Evolutionary conservation across 2,888 invertebrate genomes (phyloP), one percentile per base, ranked within the genome.

Genomic region (Lasiommata megera): DNA sequence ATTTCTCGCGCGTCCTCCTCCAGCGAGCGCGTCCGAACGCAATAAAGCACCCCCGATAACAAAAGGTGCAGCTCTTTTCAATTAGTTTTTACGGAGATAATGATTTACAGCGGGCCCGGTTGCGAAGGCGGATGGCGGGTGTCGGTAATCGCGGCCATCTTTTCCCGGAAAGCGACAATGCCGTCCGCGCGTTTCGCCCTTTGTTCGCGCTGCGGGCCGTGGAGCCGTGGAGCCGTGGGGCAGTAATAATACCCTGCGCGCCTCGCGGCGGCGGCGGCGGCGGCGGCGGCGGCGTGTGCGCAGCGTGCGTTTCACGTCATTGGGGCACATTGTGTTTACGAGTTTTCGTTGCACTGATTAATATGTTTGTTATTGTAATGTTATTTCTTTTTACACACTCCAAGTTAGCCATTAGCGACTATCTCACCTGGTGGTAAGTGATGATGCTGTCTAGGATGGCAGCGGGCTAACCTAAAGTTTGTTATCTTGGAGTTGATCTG

Each of bases 41-140:
- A 67, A 65, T 66, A 66, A 67, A 71, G 73, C 73, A 76, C 74
- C 70, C n/a, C 71, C 31, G 72, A 71, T 74, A 78, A 82, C 81
- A 83, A 82, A 77, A 76, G 74, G 73, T 65, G 68, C 67, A 64
- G 80, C 76, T 82, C 82, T 79, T 82, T 84, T 80, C 81, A 84
- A 84, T 84, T 82, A 82, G 84, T 85, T 85, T 85, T 85, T 83
- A 84, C 83, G 72, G 65, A 77, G 82, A 82, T 85, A 84, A 81
- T 82, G 81, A 84, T 85, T 85, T 80, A 79, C 78, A 75, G 74
- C 73, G 77, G 61, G 72, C 63, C 43, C 57, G 61, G 64, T 63
- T 63, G 68, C 66, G 63, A 68, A 66, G 66, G 66, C 62, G 61
- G 38, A 65, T 67, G 66, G 65, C 69, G 71, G 73, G 14, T 34